Conservation (phyloP, 2,888 invertebrate genomes). For the Scaptomyza caliginosa region DNA sequence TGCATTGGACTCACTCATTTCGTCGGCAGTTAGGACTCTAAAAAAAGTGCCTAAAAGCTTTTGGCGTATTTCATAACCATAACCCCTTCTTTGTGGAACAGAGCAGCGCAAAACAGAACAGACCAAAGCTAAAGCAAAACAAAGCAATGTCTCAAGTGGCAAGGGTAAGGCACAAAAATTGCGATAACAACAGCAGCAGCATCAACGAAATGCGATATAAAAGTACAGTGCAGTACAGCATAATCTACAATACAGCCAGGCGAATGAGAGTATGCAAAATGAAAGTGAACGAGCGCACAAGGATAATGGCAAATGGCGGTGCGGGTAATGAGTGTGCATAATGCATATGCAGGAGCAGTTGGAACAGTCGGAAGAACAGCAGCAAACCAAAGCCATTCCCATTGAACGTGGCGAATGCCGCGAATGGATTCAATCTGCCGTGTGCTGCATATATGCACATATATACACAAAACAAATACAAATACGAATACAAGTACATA, state of each 20-base stretch:
- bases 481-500: conserved; percentile 28
- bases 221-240: conserved; percentile 53
- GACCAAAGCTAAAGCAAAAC: conserved; percentile 47
- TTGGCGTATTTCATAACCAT: conserved; percentile 56
- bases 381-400: conserved; percentile 38
- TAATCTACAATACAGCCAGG: conserved; percentile 25
- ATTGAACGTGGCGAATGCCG: conserved; percentile 65
- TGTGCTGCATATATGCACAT: conserved; percentile 52
- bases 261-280: conserved; percentile 67
- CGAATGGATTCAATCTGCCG: conserved; percentile 76
- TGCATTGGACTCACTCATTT: conserved; percentile 35
- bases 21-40: conserved; percentile 25
- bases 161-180: conserved; percentile 74
- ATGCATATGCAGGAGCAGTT: conserved; percentile 71
- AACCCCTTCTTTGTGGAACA: conserved; percentile 63
- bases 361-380: conserved; percentile 18
- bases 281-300: conserved; percentile 80
- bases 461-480: conserved; percentile 25
- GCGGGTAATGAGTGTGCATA: conserved; percentile 79
- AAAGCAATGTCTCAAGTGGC: conserved; percentile 80
- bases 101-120: conserved; percentile 57
- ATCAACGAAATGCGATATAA: conserved; percentile 44
- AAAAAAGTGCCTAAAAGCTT: conserved; percentile 65
- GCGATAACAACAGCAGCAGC: conserved; percentile 54
- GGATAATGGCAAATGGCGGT: conserved; percentile 70